A percentile compares a stretch with the other conserved stretches of the same genome.
phyloP scores from a whole-genome alignment of 2,888 invertebrate species.

The Andrena marginata region DNA sequence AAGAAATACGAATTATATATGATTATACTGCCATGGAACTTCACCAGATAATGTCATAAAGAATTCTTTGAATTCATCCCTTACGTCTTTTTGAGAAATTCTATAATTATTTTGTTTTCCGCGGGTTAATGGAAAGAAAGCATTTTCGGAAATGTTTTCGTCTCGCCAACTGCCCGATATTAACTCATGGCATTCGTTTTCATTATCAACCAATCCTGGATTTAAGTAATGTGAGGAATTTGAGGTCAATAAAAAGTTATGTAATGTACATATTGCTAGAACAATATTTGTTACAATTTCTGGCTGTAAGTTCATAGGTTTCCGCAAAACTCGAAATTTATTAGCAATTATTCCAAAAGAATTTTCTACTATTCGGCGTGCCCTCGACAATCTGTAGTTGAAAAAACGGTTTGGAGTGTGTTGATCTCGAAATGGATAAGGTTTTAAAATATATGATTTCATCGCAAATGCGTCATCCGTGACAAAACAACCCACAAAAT shows the following conservation, averaged over 20 bases:
- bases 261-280: constrained; percentile 12
- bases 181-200: constrained; percentile 1
- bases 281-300: constrained; percentile 11
- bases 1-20: neutral
- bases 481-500: neutral
- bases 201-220: constrained; percentile 3
- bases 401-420: neutral
- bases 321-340: constrained; percentile 1
- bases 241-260: constrained; percentile 9
- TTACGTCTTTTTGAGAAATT: neutral
- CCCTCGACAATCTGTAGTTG: neutral
- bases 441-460: constrained; percentile 1
- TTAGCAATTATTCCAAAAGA: constrained; percentile 10
- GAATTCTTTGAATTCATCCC: too few relatives aligned
- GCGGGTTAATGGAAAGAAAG: neutral
- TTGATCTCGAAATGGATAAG: neutral
- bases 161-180: constrained; percentile 3
- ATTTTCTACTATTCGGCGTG: constrained; percentile 4
- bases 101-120: neutral
- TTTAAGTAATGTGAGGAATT: constrained; percentile 1
- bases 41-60: neutral
- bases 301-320: neutral
- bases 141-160: neutral
- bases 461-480: constrained; percentile 1
- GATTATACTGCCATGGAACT: neutral